Evolutionary conservation across 37 sponge, comb jelly and placozoan genomes (phyloP).

Genomic region (Beroe ovata): DNA sequence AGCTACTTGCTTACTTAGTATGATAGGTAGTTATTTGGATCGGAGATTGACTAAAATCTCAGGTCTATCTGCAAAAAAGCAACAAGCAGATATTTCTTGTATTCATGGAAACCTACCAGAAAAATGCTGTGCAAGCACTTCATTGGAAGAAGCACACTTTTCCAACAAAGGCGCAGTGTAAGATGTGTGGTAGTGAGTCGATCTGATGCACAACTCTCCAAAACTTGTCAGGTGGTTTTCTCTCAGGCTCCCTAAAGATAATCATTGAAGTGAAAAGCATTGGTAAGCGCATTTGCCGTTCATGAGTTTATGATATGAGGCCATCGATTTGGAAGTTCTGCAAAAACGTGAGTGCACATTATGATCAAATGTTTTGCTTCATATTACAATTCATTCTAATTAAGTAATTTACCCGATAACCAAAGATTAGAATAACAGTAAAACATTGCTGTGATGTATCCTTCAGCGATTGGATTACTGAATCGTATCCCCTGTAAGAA

Average conservation of each 20-base stretch:
- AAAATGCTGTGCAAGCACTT: not conserved
- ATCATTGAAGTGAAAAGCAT: not conserved
- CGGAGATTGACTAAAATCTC: too few relatives aligned
- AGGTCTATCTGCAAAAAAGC: too few relatives aligned
- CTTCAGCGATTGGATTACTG: not conserved
- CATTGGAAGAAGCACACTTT: not conserved
- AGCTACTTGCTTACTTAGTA: too few relatives aligned
- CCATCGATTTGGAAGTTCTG: not conserved
- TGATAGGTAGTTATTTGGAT: too few relatives aligned
- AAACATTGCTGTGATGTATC: slow-evolving; percentile 43
- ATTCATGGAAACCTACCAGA: slow-evolving; percentile 17
- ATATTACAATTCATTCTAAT: too few relatives aligned
- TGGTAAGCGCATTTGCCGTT: not conserved
- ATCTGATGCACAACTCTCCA: not conserved
- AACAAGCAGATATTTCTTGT: too few relatives aligned
- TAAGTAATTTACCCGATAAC: too few relatives aligned
- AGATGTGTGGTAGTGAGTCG: not conserved
- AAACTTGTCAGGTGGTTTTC: not conserved
- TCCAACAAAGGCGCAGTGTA: slow-evolving; percentile 13
- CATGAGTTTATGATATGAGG: not conserved
- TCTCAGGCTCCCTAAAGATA: not conserved
- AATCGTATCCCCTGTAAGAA: slow-evolving; percentile 11
- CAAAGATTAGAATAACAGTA: slow-evolving; percentile 16
- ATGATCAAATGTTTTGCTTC: too few relatives aligned
- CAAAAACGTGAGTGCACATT: too few relatives aligned